Conservation (phyloP, 2,797 vertebrate genomes). For the Sardinella longiceps region DNA sequence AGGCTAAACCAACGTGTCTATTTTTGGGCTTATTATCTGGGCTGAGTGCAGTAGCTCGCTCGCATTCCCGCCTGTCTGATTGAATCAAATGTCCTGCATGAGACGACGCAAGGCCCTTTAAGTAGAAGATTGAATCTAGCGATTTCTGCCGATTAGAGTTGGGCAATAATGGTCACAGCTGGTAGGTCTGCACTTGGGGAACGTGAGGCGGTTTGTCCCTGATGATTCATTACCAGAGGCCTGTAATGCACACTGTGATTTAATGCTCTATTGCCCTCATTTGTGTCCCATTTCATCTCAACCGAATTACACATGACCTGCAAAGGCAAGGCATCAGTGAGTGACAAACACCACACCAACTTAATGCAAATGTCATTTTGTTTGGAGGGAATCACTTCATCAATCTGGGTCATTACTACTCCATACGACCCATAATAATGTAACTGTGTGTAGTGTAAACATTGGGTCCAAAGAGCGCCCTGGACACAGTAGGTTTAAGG, state of each 20-base stretch:
- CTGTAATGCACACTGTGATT: background rate
- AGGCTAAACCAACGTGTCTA: background rate
- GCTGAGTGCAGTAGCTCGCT: conserved; percentile 2
- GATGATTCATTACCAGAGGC: background rate
- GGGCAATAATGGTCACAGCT: background rate
- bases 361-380: background rate
- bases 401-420: too few relatives aligned
- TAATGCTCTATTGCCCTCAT: conserved; percentile 19
- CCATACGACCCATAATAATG: too few relatives aligned
- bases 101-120: conserved; percentile 22
- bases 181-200: background rate
- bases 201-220: background rate
- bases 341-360: background rate
- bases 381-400: background rate
- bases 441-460: background rate
- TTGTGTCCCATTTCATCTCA: background rate
- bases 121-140: conserved; percentile 35
- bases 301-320: background rate
- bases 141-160: conserved; percentile 32
- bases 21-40: conserved; percentile 29
- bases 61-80: conserved; percentile 17
- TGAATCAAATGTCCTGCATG: conserved; percentile 39
- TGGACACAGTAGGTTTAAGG: background rate
- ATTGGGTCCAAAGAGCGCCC: background rate
- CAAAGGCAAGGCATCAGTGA: background rate